phyloP scores from a whole-genome alignment of 2,113 vertebrate genomes.

The Heterochromis multidens region DNA sequence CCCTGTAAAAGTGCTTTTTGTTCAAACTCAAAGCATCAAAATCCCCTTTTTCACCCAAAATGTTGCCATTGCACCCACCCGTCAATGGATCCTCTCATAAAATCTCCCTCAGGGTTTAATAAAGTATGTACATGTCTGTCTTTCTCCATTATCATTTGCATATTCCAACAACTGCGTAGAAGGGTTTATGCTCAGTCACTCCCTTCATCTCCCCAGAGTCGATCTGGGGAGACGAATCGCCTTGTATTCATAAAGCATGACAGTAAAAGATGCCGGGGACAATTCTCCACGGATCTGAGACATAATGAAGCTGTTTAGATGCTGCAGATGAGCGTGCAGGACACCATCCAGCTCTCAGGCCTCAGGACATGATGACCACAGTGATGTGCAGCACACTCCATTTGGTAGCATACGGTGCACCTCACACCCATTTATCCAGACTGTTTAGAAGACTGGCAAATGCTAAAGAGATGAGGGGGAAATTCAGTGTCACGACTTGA shows the following conservation, averaged over 20 bases:
- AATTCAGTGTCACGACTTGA: neutral
- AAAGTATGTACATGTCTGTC: neutral
- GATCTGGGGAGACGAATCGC: neutral
- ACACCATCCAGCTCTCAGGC: constrained; percentile 20
- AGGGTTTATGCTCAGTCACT: neutral
- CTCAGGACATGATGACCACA: constrained; percentile 27
- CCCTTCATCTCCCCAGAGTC: neutral
- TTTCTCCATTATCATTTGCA: neutral
- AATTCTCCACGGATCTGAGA: neutral
- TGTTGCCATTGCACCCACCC: neutral
- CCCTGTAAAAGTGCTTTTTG: neutral
- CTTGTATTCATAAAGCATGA: constrained; percentile 8
- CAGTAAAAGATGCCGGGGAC: neutral
- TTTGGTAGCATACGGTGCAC: constrained; percentile 18
- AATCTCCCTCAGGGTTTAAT: neutral
- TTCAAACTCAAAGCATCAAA: neutral
- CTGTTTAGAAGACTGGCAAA: neutral
- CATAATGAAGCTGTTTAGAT: constrained; percentile 58
- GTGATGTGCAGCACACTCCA: constrained; percentile 20
- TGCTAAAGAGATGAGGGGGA: neutral
- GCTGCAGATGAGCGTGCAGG: constrained; percentile 19
- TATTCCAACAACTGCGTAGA: neutral
- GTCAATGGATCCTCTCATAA: neutral
- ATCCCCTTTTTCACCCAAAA: neutral
- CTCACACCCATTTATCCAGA: constrained; percentile 33